A percentile compares a stretch with the other conserved stretches of the same genome.
Conservation (phyloP, 2,888 invertebrate species). For the Adelphocoris suturalis region DNA sequence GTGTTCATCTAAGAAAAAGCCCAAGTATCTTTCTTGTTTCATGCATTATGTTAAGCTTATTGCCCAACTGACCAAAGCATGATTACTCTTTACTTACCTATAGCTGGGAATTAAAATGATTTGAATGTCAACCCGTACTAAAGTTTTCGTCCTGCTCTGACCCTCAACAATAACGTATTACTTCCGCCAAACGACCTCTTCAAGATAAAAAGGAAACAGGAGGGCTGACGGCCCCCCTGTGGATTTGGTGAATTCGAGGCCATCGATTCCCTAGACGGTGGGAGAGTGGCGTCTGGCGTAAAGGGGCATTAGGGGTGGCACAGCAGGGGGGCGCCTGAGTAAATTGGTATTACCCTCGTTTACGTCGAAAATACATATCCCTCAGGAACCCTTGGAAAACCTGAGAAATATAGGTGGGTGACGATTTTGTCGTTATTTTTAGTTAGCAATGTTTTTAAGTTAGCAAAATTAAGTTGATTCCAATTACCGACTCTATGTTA, state of each 20-base stretch:
- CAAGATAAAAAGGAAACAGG: neutral
- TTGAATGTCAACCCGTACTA: neutral
- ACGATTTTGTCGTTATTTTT: too few relatives aligned
- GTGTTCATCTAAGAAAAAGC: too few relatives aligned
- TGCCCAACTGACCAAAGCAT: too few relatives aligned
- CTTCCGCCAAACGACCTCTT: neutral
- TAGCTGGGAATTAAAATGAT: too few relatives aligned
- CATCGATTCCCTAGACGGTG: conserved; percentile 6
- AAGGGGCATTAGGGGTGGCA: conserved; percentile 11
- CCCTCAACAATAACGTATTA: neutral
- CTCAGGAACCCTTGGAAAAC: neutral
- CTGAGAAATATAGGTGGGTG: neutral
- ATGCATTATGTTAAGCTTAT: too few relatives aligned
- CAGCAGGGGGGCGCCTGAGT: neutral
- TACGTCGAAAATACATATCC: neutral
- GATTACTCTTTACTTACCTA: too few relatives aligned
- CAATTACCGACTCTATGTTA: too few relatives aligned
- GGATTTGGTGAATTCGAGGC: neutral
- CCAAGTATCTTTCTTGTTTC: too few relatives aligned
- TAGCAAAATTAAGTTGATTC: too few relatives aligned
- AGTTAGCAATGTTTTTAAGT: too few relatives aligned
- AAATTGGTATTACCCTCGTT: conserved; percentile 27
- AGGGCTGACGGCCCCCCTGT: neutral
- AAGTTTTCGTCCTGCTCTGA: neutral
- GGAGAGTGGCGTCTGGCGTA: conserved; percentile 38